Evolutionary conservation across 1,140 invertebrate genomes (phyloP), one percentile per base, ranked within the genome.

Genomic region (Euschistus heros): DNA sequence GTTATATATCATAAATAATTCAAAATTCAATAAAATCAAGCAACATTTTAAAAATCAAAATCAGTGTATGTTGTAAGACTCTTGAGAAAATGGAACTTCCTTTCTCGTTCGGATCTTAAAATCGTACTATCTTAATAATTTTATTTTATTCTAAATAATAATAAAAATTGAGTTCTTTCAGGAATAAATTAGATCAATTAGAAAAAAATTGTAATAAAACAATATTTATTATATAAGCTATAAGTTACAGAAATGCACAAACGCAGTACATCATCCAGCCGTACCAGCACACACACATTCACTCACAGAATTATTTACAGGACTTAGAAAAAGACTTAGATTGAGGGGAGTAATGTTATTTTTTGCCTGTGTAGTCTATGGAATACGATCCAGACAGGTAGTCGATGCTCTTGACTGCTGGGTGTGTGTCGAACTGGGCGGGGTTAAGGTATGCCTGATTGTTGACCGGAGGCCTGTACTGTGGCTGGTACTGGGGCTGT

Each of bases 371-470:
- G 72, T 88, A 89, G 69, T 82, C 80, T 54, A 88, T 81, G 20
- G 80, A 79, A 72, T 88, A 89, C 17, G 86, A 86, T 22, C 84
- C 86, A 55, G 79, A 79, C 70, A 76, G 79, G n/a, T 84, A 77
- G 69, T 86, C 82, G 57, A 84, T 79, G 69, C 84, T 86, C 26
- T 59, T 67, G 54, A 80, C 77, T 0, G 82, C 79, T 8, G 85
- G 82, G 69, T 85, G 84, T 10, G 80, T 81, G 64, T 75, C 70
- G 71, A 80, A 81, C 15, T 74, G 65, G 24, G 62, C 62, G 42
- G 68, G 70, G 37, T 70, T 64, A 17, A 64, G 55, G 27, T 66
- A 59, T 7, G 68, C 55, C 13, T 67, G 30, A 46, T 66, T 72
- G 72, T 72, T 67, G 70, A 69, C 64, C 62, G 73, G 72, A 65